Conservation (phyloP, 2,797 vertebrate genomes). For the Pteronotus mesoamericanus region DNA sequence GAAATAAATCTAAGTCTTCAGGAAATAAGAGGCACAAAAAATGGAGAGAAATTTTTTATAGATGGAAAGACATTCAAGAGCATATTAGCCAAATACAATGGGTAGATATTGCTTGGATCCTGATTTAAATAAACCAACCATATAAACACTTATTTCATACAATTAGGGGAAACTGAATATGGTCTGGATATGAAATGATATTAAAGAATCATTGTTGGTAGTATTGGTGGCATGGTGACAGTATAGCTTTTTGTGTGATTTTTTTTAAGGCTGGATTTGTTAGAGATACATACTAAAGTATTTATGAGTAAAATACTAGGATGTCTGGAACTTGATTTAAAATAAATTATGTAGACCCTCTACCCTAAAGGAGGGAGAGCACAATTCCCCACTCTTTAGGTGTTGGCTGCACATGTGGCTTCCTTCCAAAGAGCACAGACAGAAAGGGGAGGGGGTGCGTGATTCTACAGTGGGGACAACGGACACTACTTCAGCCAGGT, state of each 20-base stretch:
- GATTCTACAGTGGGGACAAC: not conserved
- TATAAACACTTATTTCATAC: not conserved
- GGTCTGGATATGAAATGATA: not conserved
- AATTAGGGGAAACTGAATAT: not conserved
- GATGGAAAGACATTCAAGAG: not conserved
- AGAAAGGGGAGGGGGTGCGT: not conserved
- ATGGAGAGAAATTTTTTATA: not conserved
- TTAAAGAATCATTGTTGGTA: not conserved
- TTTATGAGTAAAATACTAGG: not conserved
- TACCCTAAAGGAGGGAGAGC: not conserved
- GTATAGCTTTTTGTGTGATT: not conserved
- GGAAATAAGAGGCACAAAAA: not conserved
- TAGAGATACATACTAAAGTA: not conserved
- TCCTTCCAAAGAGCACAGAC: not conserved
- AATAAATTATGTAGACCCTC: not conserved
- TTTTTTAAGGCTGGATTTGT: not conserved
- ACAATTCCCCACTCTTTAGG: not conserved
- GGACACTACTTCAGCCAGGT: not conserved
- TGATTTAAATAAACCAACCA: not conserved
- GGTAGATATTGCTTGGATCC: not conserved
- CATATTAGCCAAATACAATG: not conserved
- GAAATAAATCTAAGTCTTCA: not conserved
- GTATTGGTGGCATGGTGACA: not conserved
- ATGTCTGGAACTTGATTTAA: not conserved
- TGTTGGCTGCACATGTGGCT: rapidly evolving